Evolutionary conservation across 2,888 invertebrate genomes (phyloP), one percentile per base, ranked within the genome.

Genomic region (Timandra comae): DNA sequence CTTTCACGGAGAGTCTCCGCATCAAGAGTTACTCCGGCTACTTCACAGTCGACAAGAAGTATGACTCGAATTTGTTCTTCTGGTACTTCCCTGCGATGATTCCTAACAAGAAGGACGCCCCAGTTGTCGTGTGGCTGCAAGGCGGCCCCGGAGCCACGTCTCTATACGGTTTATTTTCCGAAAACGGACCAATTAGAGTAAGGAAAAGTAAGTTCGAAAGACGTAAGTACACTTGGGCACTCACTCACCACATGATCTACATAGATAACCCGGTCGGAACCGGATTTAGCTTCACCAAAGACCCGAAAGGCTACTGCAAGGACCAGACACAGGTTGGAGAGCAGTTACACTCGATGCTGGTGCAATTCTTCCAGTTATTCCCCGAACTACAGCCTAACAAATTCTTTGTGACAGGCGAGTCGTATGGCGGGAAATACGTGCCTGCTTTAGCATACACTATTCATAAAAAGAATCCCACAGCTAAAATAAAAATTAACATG

Each of bases 241-340:
- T 88, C 23, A 90, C 89, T 6, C 94, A 94, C 66, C 91, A 92
- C 50, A 74, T 97, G 24, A 88, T 98, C 33, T 98, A 94, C 66
- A 93, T 98, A 34, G 97, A 98, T 68, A 97, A 96, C 71, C 97
- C 97, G 0, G 97, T 95, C 0, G 96, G 96, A 1, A 93, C 96
- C 2, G 97, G 97, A 0, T 98, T 92, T 64, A 97, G 97, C 74
- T 97, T 96, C 58, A 96, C 97, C 0, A 88, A 91, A 2, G 74
- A 88, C 33, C 90, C 91, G 10, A 87, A 73, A 33, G 96, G 97
- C 0, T 97, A 93, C 72, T 93, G 93, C 6, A 89, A 80, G 3
- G 91, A 94, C 66, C 92, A 97, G 71, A 89, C 88, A 0, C 91
- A 92, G 62, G 93, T 97, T 1, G 96, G 93, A 0, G 87, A 89